Percentiles rank a stretch among this genome's conserved stretches.
Evolutionary conservation across 2,797 vertebrate genomes (phyloP).

Genomic region (Thalassophryne amazonica): DNA sequence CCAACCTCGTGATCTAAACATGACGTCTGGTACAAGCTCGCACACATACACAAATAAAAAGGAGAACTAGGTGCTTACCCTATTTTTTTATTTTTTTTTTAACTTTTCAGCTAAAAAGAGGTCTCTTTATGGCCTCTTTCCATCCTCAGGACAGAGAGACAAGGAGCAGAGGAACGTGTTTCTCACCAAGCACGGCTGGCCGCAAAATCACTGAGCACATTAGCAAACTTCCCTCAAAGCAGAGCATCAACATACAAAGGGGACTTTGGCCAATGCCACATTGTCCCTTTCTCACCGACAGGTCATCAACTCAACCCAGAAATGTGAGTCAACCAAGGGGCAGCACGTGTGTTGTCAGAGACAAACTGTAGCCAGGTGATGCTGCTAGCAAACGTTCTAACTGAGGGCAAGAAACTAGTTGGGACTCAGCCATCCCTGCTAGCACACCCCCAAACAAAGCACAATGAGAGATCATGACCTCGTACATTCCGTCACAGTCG

Average conservation of each 20-base stretch:
- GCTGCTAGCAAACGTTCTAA: constrained; percentile 28
- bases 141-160: not conserved
- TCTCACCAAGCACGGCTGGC: not conserved
- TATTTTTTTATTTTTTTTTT: constrained; percentile 35
- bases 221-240: constrained; percentile 4
- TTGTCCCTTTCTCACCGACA: not conserved
- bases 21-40: constrained; percentile 12
- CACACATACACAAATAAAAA: constrained; percentile 6
- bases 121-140: constrained; percentile 29
- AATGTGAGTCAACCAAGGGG: not conserved
- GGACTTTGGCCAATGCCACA: not conserved
- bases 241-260: not conserved
- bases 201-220: not conserved
- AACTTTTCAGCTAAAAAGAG: constrained; percentile 12
- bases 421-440: constrained; percentile 2
- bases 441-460: constrained; percentile 30
- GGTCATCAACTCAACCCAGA: not conserved
- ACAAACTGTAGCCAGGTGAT: constrained; percentile 30
- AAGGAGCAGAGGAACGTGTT: constrained; percentile 5
- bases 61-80: constrained; percentile 31
- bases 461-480: constrained; percentile 43
- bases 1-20: constrained; percentile 55
- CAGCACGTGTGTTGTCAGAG: constrained; percentile 30
- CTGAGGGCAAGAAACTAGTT: constrained; percentile 8
- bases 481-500: constrained; percentile 53